Percentiles rank a stretch among this genome's conserved stretches.
phyloP scores from a whole-genome alignment of 2,797 vertebrate species.

The Intellagama lesueurii region DNA sequence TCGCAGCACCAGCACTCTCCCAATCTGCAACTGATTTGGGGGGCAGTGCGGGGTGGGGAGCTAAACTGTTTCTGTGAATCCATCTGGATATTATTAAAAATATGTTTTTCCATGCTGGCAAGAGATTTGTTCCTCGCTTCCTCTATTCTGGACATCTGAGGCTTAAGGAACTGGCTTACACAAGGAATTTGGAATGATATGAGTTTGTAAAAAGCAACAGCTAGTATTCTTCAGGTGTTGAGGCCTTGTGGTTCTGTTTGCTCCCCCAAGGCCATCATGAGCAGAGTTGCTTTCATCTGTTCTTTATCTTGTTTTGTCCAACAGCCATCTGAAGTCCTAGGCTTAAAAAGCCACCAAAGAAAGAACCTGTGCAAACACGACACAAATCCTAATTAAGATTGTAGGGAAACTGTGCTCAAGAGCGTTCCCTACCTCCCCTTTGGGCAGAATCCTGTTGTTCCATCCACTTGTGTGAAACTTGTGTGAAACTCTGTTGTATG shows the following conservation, averaged over 20 bases:
- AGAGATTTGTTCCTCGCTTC: conserved; percentile 72
- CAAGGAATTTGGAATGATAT: conserved; percentile 65
- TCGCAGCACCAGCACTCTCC: conserved; percentile 44
- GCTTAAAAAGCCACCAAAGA: conserved; percentile 33
- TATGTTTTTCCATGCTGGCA: conserved; percentile 68
- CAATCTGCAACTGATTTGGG: conserved; percentile 67
- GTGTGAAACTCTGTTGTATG: too few relatives aligned
- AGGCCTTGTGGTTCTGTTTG: conserved; percentile 58
- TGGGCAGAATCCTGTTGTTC: not conserved
- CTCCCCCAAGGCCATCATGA: conserved; percentile 39
- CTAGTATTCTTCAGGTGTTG: conserved; percentile 68
- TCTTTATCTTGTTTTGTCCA: conserved; percentile 49
- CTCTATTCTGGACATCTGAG: conserved; percentile 67
- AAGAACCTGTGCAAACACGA: not conserved
- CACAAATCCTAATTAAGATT: not conserved
- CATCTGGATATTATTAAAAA: conserved; percentile 80
- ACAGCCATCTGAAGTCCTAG: conserved; percentile 42
- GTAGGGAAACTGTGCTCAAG: not conserved
- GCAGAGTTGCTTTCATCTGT: conserved; percentile 52
- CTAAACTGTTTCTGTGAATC: conserved; percentile 73
- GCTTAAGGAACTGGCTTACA: conserved; percentile 56
- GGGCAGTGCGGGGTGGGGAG: conserved; percentile 47
- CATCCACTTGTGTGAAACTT: too few relatives aligned
- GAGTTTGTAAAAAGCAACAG: conserved; percentile 66
- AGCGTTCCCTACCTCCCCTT: not conserved